phyloP scores from a whole-genome alignment of 1,140 invertebrate genomes.

The Batillaria attramentaria region DNA sequence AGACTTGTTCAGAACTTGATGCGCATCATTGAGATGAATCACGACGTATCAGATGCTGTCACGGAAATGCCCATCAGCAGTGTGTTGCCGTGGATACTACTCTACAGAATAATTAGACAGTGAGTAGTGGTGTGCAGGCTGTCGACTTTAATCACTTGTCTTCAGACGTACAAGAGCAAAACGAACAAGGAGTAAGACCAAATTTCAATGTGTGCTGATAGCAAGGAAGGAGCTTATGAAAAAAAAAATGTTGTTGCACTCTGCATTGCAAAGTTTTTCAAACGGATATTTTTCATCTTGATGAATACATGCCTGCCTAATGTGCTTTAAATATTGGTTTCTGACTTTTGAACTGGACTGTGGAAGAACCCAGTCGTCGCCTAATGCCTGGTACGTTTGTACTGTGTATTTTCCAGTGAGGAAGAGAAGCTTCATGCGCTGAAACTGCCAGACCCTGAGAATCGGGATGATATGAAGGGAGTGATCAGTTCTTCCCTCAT shows the following conservation, averaged over 20 bases:
- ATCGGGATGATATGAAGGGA: slow-evolving; percentile 71
- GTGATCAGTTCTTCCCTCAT: slow-evolving; percentile 83
- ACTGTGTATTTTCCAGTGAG: slow-evolving; percentile 54
- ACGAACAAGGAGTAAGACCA: no score
- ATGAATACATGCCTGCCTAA: no score
- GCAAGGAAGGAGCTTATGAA: neutral
- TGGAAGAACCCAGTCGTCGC: no score
- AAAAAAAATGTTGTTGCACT: no score
- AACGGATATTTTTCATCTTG: no score
- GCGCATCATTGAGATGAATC: slow-evolving; percentile 80
- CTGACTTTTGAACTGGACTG: no score
- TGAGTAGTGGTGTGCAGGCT: slow-evolving; percentile 1
- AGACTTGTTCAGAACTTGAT: slow-evolving; percentile 84
- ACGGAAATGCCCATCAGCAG: slow-evolving; percentile 81
- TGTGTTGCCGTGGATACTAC: slow-evolving; percentile 85
- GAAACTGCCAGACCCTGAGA: slow-evolving; percentile 74
- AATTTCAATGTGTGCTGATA: no score
- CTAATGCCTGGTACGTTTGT: no score
- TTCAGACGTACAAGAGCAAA: no score
- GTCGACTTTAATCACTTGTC: no score
- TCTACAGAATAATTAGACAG: slow-evolving; percentile 77
- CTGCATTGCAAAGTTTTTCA: no score
- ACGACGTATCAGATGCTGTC: slow-evolving; percentile 78
- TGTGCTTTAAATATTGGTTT: no score
- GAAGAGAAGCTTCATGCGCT: slow-evolving; percentile 49